These are phyloP conservation scores for Tromatobia lineatoria DNA, from an alignment of 2,888 invertebrate species.

Conservation along the genomic window DNA sequence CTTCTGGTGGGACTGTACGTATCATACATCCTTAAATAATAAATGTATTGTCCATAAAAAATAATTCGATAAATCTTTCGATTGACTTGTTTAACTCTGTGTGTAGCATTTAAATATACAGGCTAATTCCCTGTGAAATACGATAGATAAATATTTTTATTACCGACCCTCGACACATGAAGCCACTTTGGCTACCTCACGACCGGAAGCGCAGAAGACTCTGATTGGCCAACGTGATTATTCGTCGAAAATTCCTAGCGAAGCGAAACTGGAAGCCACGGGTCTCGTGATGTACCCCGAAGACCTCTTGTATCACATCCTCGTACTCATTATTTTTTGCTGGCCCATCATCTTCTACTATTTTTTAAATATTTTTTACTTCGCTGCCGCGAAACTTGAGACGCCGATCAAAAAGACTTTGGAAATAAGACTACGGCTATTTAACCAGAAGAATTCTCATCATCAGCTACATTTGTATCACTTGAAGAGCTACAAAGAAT, in stretches of 20 bases:
- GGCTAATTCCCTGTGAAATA: background rate
- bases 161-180: background rate
- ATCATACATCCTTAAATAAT: no score
- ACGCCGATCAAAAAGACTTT: background rate
- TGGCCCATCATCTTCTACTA: background rate
- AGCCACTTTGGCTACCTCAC: background rate
- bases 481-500: background rate
- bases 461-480: background rate
- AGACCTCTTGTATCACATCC: background rate
- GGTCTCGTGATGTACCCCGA: constrained; percentile 4
- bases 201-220: constrained; percentile 34
- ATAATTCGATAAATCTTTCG: no score
- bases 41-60: no score
- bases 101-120: background rate
- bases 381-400: background rate
- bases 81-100: no score
- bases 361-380: constrained; percentile 9
- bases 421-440: background rate
- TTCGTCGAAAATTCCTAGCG: constrained; percentile 36
- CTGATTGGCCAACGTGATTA: constrained; percentile 33
- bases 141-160: background rate
- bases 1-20: no score
- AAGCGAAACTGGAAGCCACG: constrained; percentile 53
- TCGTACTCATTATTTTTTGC: background rate
- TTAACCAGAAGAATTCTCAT: background rate